Conservation (phyloP, 92 coral and sea anemone genomes). For the Heteractis magnifica region DNA sequence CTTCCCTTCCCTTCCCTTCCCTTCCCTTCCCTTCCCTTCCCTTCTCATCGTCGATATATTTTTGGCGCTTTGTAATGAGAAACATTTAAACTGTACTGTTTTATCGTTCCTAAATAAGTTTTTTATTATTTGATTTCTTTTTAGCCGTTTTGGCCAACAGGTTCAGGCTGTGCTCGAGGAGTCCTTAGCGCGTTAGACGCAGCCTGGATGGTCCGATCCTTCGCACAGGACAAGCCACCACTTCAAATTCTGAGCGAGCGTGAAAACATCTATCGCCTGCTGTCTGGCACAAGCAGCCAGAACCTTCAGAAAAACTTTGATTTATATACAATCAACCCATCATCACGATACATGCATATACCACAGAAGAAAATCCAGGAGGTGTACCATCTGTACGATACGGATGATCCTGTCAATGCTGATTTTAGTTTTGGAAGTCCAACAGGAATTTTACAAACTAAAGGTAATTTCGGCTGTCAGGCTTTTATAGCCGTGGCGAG, state of each 20-base stretch:
- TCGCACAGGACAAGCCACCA: conserved; percentile 91
- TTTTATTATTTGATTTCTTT: not conserved
- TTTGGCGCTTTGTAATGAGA: too few relatives aligned
- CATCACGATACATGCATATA: conserved; percentile 74
- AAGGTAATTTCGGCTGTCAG: conserved; percentile 43
- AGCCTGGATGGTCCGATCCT: conserved; percentile 98
- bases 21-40: not conserved
- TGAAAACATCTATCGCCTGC: conserved; percentile 87
- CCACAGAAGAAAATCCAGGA: conserved; percentile 83
- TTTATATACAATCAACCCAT: conserved; percentile 86
- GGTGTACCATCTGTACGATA: conserved; percentile 89
- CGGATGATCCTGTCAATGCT: conserved; percentile 94
- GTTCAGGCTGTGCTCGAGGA: conserved; percentile 99
- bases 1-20: not conserved
- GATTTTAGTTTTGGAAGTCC: conserved; percentile 95
- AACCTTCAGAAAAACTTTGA: conserved; percentile 86
- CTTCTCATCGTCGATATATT: not conserved
- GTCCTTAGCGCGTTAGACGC: conserved; percentile 96
- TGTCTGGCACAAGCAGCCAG: conserved; percentile 78
- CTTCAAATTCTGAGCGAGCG: conserved; percentile 91
- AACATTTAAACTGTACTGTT: too few relatives aligned
- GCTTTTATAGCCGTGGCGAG: too few relatives aligned
- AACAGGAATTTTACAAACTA: conserved; percentile 36
- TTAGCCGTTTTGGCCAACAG: conserved; percentile 99
- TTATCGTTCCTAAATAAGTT: too few relatives aligned